Evolutionary conservation across 2,888 invertebrate species (phyloP).

Genomic region (Tethea ocularis): DNA sequence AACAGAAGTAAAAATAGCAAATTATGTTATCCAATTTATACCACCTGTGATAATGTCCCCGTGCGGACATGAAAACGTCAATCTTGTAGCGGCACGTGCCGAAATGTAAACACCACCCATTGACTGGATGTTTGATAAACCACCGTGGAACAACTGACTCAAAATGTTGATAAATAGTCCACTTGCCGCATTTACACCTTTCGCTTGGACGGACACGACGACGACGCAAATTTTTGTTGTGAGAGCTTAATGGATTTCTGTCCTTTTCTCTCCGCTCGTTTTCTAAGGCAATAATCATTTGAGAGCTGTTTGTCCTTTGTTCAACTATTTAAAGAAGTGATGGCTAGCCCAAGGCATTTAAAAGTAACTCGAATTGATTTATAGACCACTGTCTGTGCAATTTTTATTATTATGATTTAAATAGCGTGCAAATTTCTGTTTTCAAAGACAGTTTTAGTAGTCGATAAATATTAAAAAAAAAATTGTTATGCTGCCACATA

Average conservation of each 20-base stretch:
- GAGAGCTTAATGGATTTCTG: slow-evolving; percentile 26
- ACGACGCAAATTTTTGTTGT: slow-evolving; percentile 39
- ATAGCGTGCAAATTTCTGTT: too few species aligned
- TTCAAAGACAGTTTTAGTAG: too few species aligned
- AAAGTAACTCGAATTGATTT: background rate
- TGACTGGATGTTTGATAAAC: slow-evolving; percentile 13
- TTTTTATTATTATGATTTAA: too few species aligned
- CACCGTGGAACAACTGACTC: slow-evolving; percentile 9
- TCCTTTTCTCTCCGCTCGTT: slow-evolving; percentile 28
- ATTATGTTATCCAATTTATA: background rate
- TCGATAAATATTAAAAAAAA: background rate
- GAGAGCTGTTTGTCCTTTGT: background rate
- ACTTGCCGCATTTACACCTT: slow-evolving; percentile 33
- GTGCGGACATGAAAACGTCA: background rate
- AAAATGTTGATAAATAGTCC: background rate
- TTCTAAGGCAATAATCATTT: background rate
- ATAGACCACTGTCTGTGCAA: background rate
- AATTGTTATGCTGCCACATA: background rate
- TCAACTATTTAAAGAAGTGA: background rate
- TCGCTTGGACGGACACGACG: slow-evolving; percentile 38
- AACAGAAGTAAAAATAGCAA: too few species aligned
- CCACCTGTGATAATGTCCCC: background rate
- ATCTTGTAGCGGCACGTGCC: slow-evolving; percentile 32
- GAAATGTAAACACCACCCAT: slow-evolving; percentile 43
- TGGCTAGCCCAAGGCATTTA: background rate